phyloP scores from a whole-genome alignment of 2,888 invertebrate genomes.

The Erebia epiphron region DNA sequence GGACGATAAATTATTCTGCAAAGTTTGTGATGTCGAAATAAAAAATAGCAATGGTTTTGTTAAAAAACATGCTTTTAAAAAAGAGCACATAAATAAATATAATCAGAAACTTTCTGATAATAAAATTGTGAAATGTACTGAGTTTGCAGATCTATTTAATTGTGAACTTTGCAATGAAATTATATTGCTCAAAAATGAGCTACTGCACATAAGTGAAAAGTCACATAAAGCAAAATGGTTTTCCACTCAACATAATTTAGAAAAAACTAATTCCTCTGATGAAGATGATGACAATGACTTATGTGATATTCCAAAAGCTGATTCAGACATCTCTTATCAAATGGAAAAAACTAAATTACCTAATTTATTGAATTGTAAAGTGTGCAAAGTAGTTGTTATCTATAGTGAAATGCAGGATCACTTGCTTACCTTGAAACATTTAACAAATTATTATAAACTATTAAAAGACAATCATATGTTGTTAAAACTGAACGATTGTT shows the following conservation, averaged over 20 bases:
- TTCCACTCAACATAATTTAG: neutral
- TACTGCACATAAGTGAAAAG: conserved; percentile 28
- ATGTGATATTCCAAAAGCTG: neutral
- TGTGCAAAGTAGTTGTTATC: neutral
- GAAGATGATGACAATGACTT: neutral
- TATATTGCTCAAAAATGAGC: conserved; percentile 28
- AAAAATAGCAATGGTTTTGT: neutral
- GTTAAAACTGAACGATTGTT: neutral
- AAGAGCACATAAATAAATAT: conserved; percentile 24
- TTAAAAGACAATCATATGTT: conserved; percentile 2
- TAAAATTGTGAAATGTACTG: conserved; percentile 6
- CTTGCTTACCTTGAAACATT: conserved; percentile 3
- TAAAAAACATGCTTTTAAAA: conserved; percentile 16
- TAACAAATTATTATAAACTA: conserved; percentile 1
- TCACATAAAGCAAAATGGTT: conserved; percentile 20
- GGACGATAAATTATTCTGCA: conserved; percentile 23
- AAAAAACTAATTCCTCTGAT: neutral
- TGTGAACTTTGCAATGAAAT: conserved; percentile 31
- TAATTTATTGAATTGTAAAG: neutral
- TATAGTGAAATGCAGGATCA: neutral
- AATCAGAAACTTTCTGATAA: conserved; percentile 20
- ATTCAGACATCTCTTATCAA: neutral
- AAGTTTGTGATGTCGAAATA: conserved; percentile 28
- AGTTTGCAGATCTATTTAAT: conserved; percentile 1
- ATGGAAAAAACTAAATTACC: conserved; percentile 13